phyloP scores from a whole-genome alignment of 2,113 vertebrate genomes.

The Opisthocomus hoazin region DNA sequence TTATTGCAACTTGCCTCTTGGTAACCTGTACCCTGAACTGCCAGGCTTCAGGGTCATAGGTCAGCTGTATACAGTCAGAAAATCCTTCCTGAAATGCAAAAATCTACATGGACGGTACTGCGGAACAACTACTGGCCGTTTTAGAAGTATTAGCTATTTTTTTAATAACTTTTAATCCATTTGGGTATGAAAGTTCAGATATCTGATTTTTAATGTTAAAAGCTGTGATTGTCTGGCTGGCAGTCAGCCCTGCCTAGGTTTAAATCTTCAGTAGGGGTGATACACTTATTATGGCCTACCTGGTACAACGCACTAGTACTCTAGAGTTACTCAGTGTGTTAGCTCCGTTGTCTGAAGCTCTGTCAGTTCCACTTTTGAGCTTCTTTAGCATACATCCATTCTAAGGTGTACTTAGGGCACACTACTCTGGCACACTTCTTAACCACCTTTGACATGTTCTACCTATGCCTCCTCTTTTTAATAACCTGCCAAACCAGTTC shows the following conservation, averaged over 20 bases:
- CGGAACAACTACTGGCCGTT: neutral
- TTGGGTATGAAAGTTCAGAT: neutral
- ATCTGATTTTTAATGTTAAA: neutral
- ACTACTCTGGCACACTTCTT: neutral
- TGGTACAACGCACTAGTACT: neutral
- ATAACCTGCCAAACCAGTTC: neutral
- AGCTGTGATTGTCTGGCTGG: neutral
- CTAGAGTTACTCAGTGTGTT: neutral
- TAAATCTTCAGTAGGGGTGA: neutral
- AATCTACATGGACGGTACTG: neutral
- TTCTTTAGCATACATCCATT: neutral
- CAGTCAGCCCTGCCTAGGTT: neutral
- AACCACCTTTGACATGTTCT: neutral
- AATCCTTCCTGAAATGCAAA: neutral
- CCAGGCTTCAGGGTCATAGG: neutral
- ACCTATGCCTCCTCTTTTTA: neutral
- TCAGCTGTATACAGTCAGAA: neutral
- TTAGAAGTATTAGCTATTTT: neutral
- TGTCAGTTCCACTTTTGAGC: neutral
- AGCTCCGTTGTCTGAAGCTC: neutral
- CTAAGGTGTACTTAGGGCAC: neutral
- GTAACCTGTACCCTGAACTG: neutral
- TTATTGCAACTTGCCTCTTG: neutral
- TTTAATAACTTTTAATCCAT: neutral
- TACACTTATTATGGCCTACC: neutral